Percentiles rank a stretch among this genome's conserved stretches.
phyloP scores from a whole-genome alignment of 2,888 invertebrate species.

The Eremobia ochroleuca region DNA sequence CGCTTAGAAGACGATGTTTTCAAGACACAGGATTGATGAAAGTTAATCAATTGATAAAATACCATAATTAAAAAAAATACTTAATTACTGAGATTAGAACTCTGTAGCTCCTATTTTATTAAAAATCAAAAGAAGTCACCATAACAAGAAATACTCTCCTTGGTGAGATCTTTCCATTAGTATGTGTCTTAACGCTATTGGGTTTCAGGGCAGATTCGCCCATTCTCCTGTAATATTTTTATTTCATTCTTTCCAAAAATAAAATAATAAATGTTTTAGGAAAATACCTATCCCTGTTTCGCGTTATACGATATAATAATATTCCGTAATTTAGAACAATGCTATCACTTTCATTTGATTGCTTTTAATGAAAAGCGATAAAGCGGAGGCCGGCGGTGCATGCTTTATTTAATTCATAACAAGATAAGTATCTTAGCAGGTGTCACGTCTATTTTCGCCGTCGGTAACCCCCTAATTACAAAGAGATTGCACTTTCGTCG shows the following conservation, averaged over 20 bases:
- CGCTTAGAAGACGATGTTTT: no score
- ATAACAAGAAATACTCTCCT: no score
- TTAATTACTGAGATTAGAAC: no score
- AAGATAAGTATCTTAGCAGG: slow-evolving; percentile 30
- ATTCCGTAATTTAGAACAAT: neutral
- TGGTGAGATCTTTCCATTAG: no score
- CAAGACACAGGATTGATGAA: no score
- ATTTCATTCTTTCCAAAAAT: neutral
- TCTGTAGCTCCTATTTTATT: no score
- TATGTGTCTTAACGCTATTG: no score
- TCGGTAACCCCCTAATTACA: slow-evolving; percentile 64
- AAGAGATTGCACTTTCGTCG: slow-evolving; percentile 76
- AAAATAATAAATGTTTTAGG: neutral
- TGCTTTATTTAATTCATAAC: slow-evolving; percentile 20
- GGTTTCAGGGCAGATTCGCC: no score
- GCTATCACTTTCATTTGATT: neutral
- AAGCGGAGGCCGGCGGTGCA: no score
- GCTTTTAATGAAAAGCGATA: neutral
- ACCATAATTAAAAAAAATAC: no score
- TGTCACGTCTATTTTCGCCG: slow-evolving; percentile 49
- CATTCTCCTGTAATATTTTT: neutral
- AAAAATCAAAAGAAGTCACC: no score
- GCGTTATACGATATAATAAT: neutral
- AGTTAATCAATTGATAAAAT: no score
- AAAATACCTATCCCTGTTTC: neutral